Evolutionary conservation across 2,888 invertebrate genomes (phyloP).

Genomic region (Stenodera caucasica): DNA sequence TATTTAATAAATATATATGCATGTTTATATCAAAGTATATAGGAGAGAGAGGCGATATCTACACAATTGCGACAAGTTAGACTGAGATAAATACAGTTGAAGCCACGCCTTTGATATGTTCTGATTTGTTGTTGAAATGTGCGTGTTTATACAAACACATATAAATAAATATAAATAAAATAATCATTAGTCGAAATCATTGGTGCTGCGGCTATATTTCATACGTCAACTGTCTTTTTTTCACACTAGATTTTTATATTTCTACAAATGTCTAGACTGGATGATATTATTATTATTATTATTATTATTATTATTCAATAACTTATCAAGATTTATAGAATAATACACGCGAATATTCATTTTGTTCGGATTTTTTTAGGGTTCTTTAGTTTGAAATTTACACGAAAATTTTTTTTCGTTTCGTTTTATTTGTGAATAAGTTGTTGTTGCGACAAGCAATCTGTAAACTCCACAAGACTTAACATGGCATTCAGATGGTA

Average conservation of each 20-base stretch:
- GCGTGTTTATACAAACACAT: background rate
- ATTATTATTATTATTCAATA: background rate
- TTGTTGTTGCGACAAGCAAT: constrained; percentile 42
- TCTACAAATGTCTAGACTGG: background rate
- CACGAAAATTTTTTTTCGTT: background rate
- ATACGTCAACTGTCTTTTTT: constrained; percentile 3
- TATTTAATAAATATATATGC: background rate
- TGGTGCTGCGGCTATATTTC: background rate
- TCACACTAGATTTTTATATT: background rate
- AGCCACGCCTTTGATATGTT: constrained; percentile 3
- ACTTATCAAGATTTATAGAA: background rate
- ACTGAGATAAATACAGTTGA: background rate
- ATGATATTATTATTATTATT: too few relatives aligned
- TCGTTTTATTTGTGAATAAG: constrained; percentile 34
- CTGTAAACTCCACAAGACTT: constrained; percentile 34
- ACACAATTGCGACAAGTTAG: background rate
- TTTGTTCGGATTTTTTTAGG: too few relatives aligned
- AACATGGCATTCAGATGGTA: constrained; percentile 6
- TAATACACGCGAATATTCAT: background rate
- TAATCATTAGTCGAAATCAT: background rate
- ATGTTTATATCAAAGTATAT: background rate
- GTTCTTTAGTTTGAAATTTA: too few relatives aligned
- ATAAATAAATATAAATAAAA: background rate
- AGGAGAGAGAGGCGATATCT: background rate
- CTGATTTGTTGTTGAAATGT: constrained; percentile 6